Conservation (phyloP, 2,888 invertebrate genomes). For the Linyphia triangularis region DNA sequence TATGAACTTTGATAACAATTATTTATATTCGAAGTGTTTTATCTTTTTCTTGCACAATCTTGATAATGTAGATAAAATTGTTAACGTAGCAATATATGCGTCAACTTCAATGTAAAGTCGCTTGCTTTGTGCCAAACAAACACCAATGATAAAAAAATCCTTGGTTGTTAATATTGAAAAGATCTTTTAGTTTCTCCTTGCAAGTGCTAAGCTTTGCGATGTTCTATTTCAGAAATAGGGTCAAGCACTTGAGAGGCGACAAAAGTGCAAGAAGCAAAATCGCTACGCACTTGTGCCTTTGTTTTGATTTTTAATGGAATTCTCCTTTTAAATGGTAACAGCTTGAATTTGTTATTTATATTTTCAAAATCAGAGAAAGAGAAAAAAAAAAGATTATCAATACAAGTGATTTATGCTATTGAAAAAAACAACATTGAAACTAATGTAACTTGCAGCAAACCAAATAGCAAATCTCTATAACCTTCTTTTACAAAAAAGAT, state of each 20-base stretch:
- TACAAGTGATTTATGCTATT: too few species aligned
- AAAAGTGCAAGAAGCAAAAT: neutral
- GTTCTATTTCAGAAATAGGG: neutral
- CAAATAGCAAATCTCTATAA: too few species aligned
- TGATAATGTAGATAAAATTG: neutral
- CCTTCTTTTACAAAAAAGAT: too few species aligned
- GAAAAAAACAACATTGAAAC: too few species aligned
- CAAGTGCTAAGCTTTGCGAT: neutral
- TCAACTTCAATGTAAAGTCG: neutral
- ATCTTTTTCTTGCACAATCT: neutral
- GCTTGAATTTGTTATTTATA: too few species aligned
- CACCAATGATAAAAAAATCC: neutral
- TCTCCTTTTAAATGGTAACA: neutral
- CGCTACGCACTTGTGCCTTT: neutral
- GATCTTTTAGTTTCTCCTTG: conserved; percentile 3
- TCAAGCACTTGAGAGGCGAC: neutral
- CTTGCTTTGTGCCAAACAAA: neutral
- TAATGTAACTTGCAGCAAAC: too few species aligned
- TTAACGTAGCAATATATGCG: neutral
- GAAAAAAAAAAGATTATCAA: too few species aligned
- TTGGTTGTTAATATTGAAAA: neutral
- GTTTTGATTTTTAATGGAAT: neutral
- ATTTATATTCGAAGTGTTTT: conserved; percentile 3
- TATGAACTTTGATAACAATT: neutral
- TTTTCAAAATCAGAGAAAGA: too few species aligned